Evolutionary conservation across 2,888 invertebrate species (phyloP).

Genomic region (Ophioninae sp.): DNA sequence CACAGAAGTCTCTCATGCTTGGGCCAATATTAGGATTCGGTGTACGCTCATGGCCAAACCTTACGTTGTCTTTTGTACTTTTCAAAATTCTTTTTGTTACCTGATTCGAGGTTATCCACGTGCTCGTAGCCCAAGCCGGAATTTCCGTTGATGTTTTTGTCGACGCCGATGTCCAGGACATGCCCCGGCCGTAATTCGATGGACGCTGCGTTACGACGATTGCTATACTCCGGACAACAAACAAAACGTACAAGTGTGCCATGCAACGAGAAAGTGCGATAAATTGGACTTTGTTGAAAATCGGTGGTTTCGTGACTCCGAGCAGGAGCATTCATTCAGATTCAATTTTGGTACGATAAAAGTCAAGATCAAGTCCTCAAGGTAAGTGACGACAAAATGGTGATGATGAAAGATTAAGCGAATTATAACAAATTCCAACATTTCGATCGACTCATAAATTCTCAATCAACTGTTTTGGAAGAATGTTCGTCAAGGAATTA

Average conservation of each 20-base stretch:
- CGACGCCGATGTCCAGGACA: constrained; percentile 79
- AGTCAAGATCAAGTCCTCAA: no score
- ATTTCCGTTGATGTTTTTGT: constrained; percentile 70
- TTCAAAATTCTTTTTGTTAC: constrained; percentile 57
- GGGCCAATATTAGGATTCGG: background rate
- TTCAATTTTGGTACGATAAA: no score
- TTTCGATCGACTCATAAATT: background rate
- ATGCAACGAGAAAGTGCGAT: background rate
- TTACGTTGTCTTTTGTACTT: background rate
- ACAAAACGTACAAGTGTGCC: background rate
- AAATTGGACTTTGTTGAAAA: background rate
- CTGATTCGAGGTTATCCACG: constrained; percentile 72
- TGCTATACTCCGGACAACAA: constrained; percentile 47
- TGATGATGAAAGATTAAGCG: no score
- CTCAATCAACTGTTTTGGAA: background rate
- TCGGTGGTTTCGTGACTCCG: background rate
- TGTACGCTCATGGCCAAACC: background rate
- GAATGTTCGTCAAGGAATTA: background rate
- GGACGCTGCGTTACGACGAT: constrained; percentile 77
- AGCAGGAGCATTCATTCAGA: no score
- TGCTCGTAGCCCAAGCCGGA: constrained; percentile 76
- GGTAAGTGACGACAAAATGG: no score
- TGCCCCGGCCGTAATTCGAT: constrained; percentile 82
- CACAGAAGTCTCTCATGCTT: constrained; percentile 25
- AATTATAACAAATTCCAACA: background rate